Conservation (phyloP, 2,113 vertebrate genomes). For the Nothobranchius furzeri region DNA sequence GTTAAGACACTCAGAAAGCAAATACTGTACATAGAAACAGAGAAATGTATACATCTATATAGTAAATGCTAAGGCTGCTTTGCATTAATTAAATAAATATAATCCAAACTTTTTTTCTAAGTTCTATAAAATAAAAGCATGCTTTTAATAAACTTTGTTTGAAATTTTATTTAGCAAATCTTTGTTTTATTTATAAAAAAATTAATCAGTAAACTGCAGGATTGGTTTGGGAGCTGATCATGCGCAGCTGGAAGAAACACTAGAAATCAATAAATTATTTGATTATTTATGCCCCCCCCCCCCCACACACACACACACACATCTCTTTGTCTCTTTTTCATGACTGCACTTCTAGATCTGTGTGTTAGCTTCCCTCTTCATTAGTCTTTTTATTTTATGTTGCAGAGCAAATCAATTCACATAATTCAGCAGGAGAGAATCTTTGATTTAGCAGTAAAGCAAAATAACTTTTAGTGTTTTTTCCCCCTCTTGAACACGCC, state of each 20-base stretch:
- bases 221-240: slow-evolving; percentile 23
- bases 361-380: slow-evolving; percentile 37
- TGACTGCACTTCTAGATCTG: slow-evolving; percentile 14
- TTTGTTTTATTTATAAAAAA: background rate
- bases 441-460: slow-evolving; percentile 35
- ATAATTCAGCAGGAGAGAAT: slow-evolving; percentile 38
- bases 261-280: slow-evolving; percentile 53
- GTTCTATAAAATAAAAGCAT: background rate
- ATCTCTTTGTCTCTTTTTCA: background rate
- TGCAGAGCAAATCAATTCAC: slow-evolving; percentile 47
- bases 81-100: background rate
- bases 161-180: background rate
- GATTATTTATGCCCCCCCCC: slow-evolving; percentile 62
- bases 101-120: background rate
- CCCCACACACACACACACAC: background rate
- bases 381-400: slow-evolving; percentile 47
- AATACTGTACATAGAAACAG: background rate
- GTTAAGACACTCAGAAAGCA: slow-evolving; percentile 17
- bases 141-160: background rate
- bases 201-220: background rate
- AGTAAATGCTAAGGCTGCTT: background rate
- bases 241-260: slow-evolving; percentile 38
- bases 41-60: background rate
- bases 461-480: slow-evolving; percentile 33
- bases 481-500: slow-evolving; percentile 25